Conservation (phyloP, 2,888 invertebrate genomes). For the Lasioglossum vierecki region DNA sequence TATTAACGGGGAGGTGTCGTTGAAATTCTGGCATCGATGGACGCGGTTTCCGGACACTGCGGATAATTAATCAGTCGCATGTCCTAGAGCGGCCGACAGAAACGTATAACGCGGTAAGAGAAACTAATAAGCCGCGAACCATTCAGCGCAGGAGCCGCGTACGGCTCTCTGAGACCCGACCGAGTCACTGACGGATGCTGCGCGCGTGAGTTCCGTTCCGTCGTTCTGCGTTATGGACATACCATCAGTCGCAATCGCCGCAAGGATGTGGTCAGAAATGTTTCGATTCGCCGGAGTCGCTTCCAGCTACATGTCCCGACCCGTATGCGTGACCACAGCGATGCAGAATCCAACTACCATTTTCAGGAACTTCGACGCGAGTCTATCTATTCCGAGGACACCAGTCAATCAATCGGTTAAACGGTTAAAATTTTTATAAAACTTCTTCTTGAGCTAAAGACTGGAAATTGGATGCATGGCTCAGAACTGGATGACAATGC, state of each 20-base stretch:
- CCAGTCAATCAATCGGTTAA: no score
- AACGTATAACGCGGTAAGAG: constrained; percentile 37
- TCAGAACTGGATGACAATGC: no score
- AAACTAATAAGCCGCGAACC: constrained; percentile 72
- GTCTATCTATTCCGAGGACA: not conserved
- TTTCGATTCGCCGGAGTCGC: constrained; percentile 1
- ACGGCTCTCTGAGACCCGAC: constrained; percentile 55
- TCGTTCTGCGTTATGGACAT: constrained; percentile 46
- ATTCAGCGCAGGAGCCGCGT: constrained; percentile 61
- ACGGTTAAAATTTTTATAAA: no score
- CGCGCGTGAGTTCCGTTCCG: constrained; percentile 65
- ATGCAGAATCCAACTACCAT: not conserved
- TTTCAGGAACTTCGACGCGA: not conserved
- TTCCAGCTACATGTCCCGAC: not conserved
- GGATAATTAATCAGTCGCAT: constrained; percentile 45
- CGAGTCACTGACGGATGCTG: constrained; percentile 69
- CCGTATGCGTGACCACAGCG: not conserved
- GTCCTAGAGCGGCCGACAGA: not conserved
- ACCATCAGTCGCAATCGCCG: constrained; percentile 29
- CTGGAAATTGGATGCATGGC: no score
- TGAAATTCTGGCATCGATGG: constrained; percentile 15
- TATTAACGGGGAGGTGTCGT: not conserved
- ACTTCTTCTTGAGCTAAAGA: no score
- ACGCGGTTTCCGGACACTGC: constrained; percentile 26
- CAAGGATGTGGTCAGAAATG: constrained; percentile 17